A percentile compares a stretch with the other conserved stretches of the same genome.
Conservation (phyloP, 2,888 invertebrate species). For the Agriopis marginaria region DNA sequence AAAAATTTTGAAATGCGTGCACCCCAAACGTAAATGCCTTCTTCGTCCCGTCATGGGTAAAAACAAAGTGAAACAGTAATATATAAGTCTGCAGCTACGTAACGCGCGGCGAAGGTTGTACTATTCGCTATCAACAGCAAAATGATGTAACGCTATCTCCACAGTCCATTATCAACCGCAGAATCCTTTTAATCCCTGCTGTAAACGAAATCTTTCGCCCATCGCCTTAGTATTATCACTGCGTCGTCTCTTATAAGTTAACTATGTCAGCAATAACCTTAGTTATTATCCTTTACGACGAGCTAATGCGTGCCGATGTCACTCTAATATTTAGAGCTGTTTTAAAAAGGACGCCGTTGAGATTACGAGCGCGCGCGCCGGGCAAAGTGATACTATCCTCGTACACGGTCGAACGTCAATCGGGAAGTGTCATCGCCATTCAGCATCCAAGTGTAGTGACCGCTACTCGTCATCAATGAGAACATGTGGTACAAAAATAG, state of each 20-base stretch:
- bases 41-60: background rate
- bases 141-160: slow-evolving; percentile 72
- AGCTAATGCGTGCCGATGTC: slow-evolving; percentile 79
- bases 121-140: slow-evolving; percentile 56
- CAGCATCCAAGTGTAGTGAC: slow-evolving; percentile 33
- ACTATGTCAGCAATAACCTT: slow-evolving; percentile 79
- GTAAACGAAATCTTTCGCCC: slow-evolving; percentile 82
- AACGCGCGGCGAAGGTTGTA: slow-evolving; percentile 37
- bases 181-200: slow-evolving; percentile 80
- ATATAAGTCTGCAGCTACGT: slow-evolving; percentile 15
- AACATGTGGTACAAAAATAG: slow-evolving; percentile 64
- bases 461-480: slow-evolving; percentile 53
- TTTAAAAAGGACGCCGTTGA: slow-evolving; percentile 79
- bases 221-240: slow-evolving; percentile 69
- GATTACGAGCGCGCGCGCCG: slow-evolving; percentile 69
- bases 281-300: slow-evolving; percentile 83
- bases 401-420: slow-evolving; percentile 74
- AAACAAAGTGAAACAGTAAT: background rate
- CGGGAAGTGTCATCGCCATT: slow-evolving; percentile 64
- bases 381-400: slow-evolving; percentile 73
- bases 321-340: slow-evolving; percentile 79
- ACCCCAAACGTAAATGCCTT: too few relatives aligned
- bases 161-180: slow-evolving; percentile 70
- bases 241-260: slow-evolving; percentile 62
- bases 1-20: too few relatives aligned